Conservation (phyloP, 2,113 vertebrate species). For the Butorides virescens region DNA sequence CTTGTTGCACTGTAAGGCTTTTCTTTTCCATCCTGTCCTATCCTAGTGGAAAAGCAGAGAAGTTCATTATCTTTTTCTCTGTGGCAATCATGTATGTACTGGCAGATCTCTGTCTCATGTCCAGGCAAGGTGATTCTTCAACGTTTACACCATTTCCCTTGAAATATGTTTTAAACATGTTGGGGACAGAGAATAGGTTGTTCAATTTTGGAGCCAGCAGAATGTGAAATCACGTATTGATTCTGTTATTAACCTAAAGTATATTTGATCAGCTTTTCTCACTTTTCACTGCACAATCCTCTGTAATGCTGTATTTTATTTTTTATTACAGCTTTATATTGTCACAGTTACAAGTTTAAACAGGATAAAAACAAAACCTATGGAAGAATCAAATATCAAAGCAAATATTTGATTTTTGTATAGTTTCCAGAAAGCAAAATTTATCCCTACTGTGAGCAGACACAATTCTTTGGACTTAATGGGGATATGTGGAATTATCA, state of each 20-base stretch:
- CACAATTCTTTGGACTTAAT: not conserved
- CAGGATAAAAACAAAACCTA: not conserved
- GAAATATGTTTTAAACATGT: not conserved
- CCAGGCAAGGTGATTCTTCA: constrained; percentile 2
- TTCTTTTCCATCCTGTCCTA: not conserved
- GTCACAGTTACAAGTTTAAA: constrained; percentile 2
- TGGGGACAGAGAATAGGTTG: not conserved
- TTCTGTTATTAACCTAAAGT: constrained; percentile 41
- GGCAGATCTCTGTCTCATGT: not conserved
- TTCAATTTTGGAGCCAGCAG: not conserved
- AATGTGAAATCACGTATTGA: constrained; percentile 23
- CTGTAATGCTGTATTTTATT: not conserved
- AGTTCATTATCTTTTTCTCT: not conserved
- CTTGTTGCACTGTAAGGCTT: not conserved
- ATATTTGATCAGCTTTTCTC: constrained; percentile 38
- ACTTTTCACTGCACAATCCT: not conserved
- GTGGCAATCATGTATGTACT: not conserved
- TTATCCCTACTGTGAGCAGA: not conserved
- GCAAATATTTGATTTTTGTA: constrained; percentile 31
- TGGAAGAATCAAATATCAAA: constrained; percentile 11
- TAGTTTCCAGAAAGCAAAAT: not conserved
- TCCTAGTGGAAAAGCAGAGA: not conserved
- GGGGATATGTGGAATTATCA: not conserved
- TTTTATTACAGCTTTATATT: constrained; percentile 2
- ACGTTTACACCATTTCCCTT: constrained; percentile 9